These are phyloP conservation scores for Chymomyza amoena DNA, from an alignment of 2,888 invertebrate genomes.

Conservation along the genomic window DNA sequence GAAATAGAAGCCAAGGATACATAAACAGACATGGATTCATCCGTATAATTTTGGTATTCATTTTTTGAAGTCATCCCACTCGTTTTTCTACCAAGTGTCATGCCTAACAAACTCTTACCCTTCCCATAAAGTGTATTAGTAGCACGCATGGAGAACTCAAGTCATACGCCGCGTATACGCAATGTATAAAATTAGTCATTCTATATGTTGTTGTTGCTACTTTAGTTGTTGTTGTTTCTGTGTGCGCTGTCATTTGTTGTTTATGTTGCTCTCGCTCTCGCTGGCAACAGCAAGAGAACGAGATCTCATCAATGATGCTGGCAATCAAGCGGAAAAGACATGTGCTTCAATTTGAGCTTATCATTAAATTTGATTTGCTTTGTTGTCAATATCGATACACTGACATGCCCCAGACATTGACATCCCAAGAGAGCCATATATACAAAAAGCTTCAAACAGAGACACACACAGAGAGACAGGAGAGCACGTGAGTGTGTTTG, in stretches of 20 bases:
- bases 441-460: too few species aligned
- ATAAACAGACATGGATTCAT: too few species aligned
- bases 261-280: neutral
- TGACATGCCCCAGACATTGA: neutral
- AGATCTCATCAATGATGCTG: slow-evolving; percentile 37
- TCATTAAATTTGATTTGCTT: slow-evolving; percentile 68
- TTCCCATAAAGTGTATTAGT: too few species aligned
- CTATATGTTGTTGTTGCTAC: slow-evolving; percentile 44
- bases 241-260: neutral
- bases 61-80: too few species aligned
- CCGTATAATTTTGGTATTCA: too few species aligned
- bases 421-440: neutral
- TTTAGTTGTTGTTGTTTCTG: slow-evolving; percentile 8
- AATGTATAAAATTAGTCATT: slow-evolving; percentile 55
- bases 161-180: slow-evolving; percentile 41
- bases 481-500: neutral
- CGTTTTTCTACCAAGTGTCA: too few species aligned
- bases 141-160: neutral
- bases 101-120: too few species aligned
- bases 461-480: neutral
- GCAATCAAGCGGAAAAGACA: slow-evolving; percentile 52
- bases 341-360: slow-evolving; percentile 56
- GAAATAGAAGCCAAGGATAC: too few species aligned
- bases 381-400: slow-evolving; percentile 39
- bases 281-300: neutral